Evolutionary conservation across 1,140 invertebrate species (phyloP), one percentile per base, ranked within the genome.

Genomic region (Venustaconcha ellipsiformis): DNA sequence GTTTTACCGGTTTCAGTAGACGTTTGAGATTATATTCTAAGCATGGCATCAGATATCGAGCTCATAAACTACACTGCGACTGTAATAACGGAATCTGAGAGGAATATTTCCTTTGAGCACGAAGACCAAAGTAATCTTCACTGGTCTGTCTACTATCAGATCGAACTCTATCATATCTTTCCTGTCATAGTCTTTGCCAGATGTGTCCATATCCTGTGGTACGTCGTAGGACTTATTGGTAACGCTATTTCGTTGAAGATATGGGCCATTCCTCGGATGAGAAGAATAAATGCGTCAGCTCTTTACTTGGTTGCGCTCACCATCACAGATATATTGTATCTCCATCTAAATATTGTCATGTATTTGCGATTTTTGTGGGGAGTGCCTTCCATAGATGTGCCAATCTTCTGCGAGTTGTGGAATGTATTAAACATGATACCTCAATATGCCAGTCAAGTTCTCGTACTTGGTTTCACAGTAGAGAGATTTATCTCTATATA

Each of bases 401-500:
- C 74, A 60, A 78, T 70, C 14, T 79, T 80, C 72, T 82, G 82
- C 70, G 75, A 79, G 17, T 37, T 76, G 14, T 83, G 80, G 79
- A 85, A 83, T 58, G 70, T 81, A 6, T 63, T 85, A 1, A 70
- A 82, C 55, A 76, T 85, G 72, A 68, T 74, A n/a, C 72, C 80
- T 37, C 80, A 84, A 62, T 84, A 84, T 57, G 70, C 77, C 14
- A 86, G 83, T 26, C 80, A 86, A 3, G 65, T 84, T 14, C 82
- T 89, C 0, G 88, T 89, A 18, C 80, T 88, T 17, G 96, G 95
- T 8, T 97, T 99, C 57, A 98, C 97, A 0, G 92, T 98, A 79
- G 97, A 99, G 90, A 92, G 97, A 63, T 98, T 96, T 90, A 94
- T 99, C 57, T 96, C 97, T 0, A 97, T 99, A 1, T 98, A 96